Conservation (phyloP, 2,888 invertebrate genomes). For the Pycnomerus fuliginosus region DNA sequence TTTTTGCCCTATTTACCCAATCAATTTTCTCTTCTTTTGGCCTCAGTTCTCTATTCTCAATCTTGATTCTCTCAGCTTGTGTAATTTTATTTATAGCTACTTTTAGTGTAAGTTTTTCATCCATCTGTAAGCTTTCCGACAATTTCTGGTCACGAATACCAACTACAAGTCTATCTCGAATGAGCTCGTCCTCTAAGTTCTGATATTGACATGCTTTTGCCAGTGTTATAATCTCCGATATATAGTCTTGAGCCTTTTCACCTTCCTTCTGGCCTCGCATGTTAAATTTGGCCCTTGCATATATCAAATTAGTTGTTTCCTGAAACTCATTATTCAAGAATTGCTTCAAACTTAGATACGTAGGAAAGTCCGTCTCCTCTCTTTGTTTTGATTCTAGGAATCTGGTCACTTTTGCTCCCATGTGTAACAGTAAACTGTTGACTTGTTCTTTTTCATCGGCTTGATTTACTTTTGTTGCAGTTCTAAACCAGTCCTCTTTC, state of each 20-base stretch:
- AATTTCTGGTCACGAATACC: constrained; percentile 29
- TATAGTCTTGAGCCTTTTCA: constrained; percentile 7
- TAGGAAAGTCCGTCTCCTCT: background rate
- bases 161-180: constrained; percentile 34
- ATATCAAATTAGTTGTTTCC: constrained; percentile 3
- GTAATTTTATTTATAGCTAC: constrained; percentile 26
- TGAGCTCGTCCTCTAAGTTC: constrained; percentile 29
- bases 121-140: constrained; percentile 27
- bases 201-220: constrained; percentile 30
- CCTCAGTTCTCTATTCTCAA: constrained; percentile 16
- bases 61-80: constrained; percentile 24
- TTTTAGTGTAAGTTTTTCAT: constrained; percentile 24
- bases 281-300: constrained; percentile 8
- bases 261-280: constrained; percentile 1
- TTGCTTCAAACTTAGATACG: background rate
- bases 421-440: background rate
- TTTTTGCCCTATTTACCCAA: no score
- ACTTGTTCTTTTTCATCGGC: background rate
- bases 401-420: background rate
- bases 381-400: background rate
- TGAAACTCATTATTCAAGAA: background rate
- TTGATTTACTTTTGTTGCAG: background rate
- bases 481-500: background rate
- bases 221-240: constrained; percentile 4
- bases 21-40: no score